Percentiles rank a stretch among this genome's conserved stretches.
Conservation (phyloP, 1,140 invertebrate genomes). For the Drosophila ananassae region DNA sequence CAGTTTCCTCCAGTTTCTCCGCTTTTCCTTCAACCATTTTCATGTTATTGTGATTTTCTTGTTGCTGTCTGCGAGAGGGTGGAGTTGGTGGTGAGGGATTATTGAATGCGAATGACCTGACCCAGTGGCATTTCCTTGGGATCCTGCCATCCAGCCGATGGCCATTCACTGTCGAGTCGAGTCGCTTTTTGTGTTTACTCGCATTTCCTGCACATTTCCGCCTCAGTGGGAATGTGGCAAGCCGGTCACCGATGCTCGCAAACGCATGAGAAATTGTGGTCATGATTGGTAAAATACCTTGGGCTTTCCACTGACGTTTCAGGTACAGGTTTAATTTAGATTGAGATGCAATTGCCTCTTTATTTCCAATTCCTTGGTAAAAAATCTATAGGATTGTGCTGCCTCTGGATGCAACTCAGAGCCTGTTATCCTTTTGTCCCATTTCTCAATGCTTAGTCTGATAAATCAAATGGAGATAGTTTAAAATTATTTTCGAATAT, state of each 20-base stretch:
- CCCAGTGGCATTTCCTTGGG: slow-evolving; percentile 22
- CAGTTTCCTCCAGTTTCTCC: slow-evolving; percentile 7
- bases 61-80: slow-evolving; percentile 15
- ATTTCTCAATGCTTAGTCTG: neutral
- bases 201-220: slow-evolving; percentile 56
- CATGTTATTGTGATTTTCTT: slow-evolving; percentile 39
- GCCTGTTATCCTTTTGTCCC: neutral
- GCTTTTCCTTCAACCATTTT: neutral
- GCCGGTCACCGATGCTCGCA: slow-evolving; percentile 23
- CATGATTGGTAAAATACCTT: slow-evolving; percentile 62
- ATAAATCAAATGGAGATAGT: too few species aligned
- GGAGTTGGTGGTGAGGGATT: slow-evolving; percentile 6
- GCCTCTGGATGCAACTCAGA: neutral
- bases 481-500: too few species aligned
- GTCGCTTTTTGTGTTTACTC: slow-evolving; percentile 52
- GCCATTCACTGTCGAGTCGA: slow-evolving; percentile 37
- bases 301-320: neutral
- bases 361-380: neutral
- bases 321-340: slow-evolving; percentile 23
- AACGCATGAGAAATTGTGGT: slow-evolving; percentile 40
- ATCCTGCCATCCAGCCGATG: slow-evolving; percentile 21
- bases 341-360: slow-evolving; percentile 20
- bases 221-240: slow-evolving; percentile 59
- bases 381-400: neutral
- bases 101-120: slow-evolving; percentile 50